Evolutionary conservation across 1,140 invertebrate species (phyloP).

Genomic region (Ditylenchus dipsaci): DNA sequence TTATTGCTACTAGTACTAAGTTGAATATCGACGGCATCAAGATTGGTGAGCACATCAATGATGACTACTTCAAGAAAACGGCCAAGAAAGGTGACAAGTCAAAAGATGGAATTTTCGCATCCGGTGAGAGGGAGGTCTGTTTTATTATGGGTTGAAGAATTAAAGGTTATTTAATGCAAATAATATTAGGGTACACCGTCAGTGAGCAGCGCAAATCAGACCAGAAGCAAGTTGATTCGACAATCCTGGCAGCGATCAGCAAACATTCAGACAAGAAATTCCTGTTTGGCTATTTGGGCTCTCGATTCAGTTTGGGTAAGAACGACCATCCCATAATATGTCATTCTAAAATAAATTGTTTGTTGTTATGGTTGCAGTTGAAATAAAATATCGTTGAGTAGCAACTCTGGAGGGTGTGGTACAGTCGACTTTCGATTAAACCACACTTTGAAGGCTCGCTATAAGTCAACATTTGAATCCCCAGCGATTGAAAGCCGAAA

Average conservation of each 20-base stretch:
- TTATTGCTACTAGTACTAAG: conserved; percentile 87
- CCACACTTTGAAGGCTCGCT: no score
- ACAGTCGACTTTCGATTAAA: no score
- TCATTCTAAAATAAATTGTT: conserved; percentile 69
- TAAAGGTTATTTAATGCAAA: conserved; percentile 27
- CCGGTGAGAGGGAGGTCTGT: conserved; percentile 72
- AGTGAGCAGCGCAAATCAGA: conserved; percentile 82
- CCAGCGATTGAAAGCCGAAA: no score
- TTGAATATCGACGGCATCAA: conserved; percentile 76
- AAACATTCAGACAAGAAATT: conserved; percentile 77
- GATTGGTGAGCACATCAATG: conserved; percentile 79
- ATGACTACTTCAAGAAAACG: conserved; percentile 82
- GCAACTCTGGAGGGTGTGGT: no score
- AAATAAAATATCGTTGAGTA: conserved; percentile 8
- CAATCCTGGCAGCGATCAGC: conserved; percentile 75
- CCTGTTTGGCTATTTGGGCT: conserved; percentile 79
- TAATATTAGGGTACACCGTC: conserved; percentile 70
- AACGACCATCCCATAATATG: conserved; percentile 92
- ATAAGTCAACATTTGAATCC: no score
- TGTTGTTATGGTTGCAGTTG: conserved; percentile 12
- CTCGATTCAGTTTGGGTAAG: conserved; percentile 84
- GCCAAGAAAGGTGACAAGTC: conserved; percentile 66
- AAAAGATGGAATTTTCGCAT: conserved; percentile 78
- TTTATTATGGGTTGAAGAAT: conserved; percentile 63
- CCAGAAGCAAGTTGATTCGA: conserved; percentile 75